Base-by-base conservation (phyloP, 1,140 invertebrate genomes). In the Lepidurus couesii region DNA sequence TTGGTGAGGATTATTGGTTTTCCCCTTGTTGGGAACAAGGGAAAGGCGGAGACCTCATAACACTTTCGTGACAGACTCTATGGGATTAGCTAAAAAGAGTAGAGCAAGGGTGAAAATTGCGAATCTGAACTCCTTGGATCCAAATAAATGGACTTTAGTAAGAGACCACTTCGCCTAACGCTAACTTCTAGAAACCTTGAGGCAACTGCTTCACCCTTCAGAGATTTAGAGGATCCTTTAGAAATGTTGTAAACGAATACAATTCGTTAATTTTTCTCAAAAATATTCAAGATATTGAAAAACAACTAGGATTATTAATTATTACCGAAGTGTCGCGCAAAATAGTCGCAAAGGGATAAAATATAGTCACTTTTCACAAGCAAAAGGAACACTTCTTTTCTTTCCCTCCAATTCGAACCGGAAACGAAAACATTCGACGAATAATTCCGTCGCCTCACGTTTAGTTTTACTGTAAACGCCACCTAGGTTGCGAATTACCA, bases 1-100 rank as follows among this genome's bases (percentile, higher is more conserved):
- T 13, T 65, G 53, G 53, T 65, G 21, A 65, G 53, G 53, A 65
- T 65, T 21, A 65, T 65, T 65, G 53, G 53, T 65, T 65, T 65
- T 65, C 53, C 16, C 16, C 53, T 21, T n/a, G 53, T 65, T 21
- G 8, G 13, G 53, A 65, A 65, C 53, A 65, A 21, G 53, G 53
- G 6, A 65, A 65, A 65, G 53, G 53, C 53, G 53, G 53, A 16
- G 53, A 65, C 16, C 53, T 65, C 53, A 65, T 65, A 65, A 65
- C 53, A 65, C 53, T 65, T 65, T 13, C 16, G 53, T 65, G 53
- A 21, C 34, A 34, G 34, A 34, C 34, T 34, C 53, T 21, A 21
- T 21, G 8, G 21, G 16, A 65, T 10, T n/a, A 65, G 53, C 13
- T 21, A 16, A 65, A 21, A 65, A 65, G 53, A 65, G 53, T 7